Base-by-base conservation (phyloP, 2,888 invertebrate genomes). In the Artemia sp. region DNA sequence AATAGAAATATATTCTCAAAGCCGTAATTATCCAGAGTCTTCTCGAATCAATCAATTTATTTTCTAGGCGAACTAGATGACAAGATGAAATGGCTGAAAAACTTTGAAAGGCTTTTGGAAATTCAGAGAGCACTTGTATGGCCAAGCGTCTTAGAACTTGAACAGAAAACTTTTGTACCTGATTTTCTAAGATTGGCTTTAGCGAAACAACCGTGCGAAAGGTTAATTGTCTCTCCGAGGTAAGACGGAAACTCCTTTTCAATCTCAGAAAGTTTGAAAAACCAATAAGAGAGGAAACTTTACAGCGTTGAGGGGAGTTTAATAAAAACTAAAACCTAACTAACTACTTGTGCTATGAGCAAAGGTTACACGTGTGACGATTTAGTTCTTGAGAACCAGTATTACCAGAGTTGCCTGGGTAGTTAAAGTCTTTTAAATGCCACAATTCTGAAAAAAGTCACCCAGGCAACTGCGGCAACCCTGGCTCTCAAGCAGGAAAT, bases 31-130 rank as follows among this genome's bases (percentile, higher is more conserved):
- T 38, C 38, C 38, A 3, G 38, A 3, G 38, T 38, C 38, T 38
- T 38, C 38, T 38, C 5, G 38, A 38, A 38, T 38, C 38, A 2
- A 6, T 38, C 3, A 38, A 38, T 38, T 38, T 58, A 19, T 8
- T 58, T 11, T 24, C 9, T 76, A 83, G 83, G 83, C 72, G 83
- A 83, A 73, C 79, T 85, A 70, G 84, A 85, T 75, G 84, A 84
- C 74, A 84, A 84, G 74, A 84, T 85, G 80, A 82, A 83, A 74
- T 85, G 84, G 84, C 77, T 85, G 71, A 84, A 84, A 75, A 85
- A 85, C 75, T 85, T 83, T 76, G 84, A 85, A 74, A 77, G 84
- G 24, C 79, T 85, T 0, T 80, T 84, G 73, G 84, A 84, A 75
- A 82, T 85, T 67, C 84, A 85, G 74, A 78, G 81, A 67, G 83